A percentile compares a stretch with the other conserved stretches of the same genome.
phyloP scores from a whole-genome alignment of 1,140 invertebrate genomes.

The Drosophila littoralis region DNA sequence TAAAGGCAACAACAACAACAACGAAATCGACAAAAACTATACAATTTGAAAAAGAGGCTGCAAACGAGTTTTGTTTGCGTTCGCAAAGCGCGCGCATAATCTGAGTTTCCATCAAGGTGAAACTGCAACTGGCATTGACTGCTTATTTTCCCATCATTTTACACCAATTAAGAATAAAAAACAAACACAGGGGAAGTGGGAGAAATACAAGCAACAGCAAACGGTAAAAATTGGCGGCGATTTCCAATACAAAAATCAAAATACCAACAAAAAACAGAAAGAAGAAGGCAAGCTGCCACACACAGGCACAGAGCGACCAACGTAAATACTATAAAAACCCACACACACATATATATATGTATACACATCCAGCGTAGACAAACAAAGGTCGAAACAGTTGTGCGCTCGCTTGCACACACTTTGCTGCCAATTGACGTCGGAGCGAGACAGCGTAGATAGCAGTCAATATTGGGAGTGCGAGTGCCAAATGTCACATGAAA shows the following conservation, averaged over 20 bases:
- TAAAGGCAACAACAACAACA: conserved; percentile 20
- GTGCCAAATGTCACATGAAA: conserved; percentile 79
- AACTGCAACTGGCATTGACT: conserved; percentile 49
- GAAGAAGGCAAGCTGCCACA: conserved; percentile 32
- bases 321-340: conserved; percentile 41
- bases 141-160: conserved; percentile 21
- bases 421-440: not conserved
- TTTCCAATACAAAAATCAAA: conserved; percentile 65
- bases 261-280: conserved; percentile 41
- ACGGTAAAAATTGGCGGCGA: conserved; percentile 65
- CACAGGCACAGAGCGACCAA: conserved; percentile 19
- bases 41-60: conserved; percentile 48
- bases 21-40: conserved; percentile 27
- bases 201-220: conserved; percentile 10
- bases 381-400: conserved; percentile 40
- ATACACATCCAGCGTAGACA: conserved; percentile 29
- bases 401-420: conserved; percentile 28
- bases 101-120: conserved; percentile 50
- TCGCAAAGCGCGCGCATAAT: conserved; percentile 52
- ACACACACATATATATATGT: conserved; percentile 18
- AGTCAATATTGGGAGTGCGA: conserved; percentile 49
- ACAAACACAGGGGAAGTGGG: conserved; percentile 1
- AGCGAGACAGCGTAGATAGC: conserved; percentile 28
- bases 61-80: conserved; percentile 58
- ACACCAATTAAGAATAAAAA: conserved; percentile 15